phyloP scores from a whole-genome alignment of 2,113 vertebrate species.

The Pipra filicauda region DNA sequence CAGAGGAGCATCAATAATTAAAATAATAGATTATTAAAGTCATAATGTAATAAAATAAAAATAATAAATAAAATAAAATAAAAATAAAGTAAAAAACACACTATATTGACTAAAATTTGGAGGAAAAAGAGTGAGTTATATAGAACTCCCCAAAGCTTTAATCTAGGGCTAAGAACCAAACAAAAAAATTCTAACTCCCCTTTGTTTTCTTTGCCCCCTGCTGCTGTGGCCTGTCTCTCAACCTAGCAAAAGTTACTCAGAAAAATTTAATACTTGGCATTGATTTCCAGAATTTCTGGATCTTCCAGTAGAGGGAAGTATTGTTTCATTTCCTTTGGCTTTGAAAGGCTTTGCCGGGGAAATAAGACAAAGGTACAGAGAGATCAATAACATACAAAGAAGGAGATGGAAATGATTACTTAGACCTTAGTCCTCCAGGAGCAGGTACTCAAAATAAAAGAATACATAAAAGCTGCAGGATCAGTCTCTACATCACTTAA shows the following conservation, averaged over 20 bases:
- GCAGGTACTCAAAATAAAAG: background rate
- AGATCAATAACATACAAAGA: background rate
- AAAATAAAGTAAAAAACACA: background rate
- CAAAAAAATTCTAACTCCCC: background rate
- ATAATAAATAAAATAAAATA: background rate
- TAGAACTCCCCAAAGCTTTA: background rate
- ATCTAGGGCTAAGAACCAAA: background rate
- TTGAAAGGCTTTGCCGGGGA: background rate
- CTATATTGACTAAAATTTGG: background rate
- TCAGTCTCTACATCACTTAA: background rate
- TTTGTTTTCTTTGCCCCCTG: background rate
- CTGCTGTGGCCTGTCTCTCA: background rate
- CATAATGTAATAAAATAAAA: background rate
- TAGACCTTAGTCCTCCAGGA: background rate
- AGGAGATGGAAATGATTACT: background rate
- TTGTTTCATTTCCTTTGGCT: constrained; percentile 55
- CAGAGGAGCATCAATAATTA: background rate
- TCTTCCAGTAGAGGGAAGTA: constrained; percentile 72
- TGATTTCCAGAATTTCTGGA: background rate
- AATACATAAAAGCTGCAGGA: background rate
- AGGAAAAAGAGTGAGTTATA: background rate
- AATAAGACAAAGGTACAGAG: background rate
- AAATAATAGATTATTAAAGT: background rate
- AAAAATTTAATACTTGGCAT: background rate
- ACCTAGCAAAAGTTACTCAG: background rate